A percentile compares a stretch with the other conserved stretches of the same genome.
Evolutionary conservation across 2,113 vertebrate genomes (phyloP).

Genomic region (Pseudorhombus dupliciocellatus): DNA sequence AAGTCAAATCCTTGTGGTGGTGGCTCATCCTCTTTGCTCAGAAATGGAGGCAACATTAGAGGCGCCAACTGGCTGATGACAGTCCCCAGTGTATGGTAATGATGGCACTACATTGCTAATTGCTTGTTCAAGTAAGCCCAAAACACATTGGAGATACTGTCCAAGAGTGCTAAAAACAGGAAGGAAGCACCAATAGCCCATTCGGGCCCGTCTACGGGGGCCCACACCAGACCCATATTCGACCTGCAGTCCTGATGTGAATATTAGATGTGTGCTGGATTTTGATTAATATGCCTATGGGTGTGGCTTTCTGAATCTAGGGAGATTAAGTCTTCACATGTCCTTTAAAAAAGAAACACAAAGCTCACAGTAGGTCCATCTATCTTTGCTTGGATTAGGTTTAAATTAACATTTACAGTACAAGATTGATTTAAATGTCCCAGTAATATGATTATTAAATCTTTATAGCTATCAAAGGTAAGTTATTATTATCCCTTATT

Average conservation of each 20-base stretch:
- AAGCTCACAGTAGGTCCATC: not conserved
- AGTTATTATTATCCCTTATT: no score
- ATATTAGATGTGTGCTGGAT: constrained; percentile 4
- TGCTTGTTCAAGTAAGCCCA: constrained; percentile 67
- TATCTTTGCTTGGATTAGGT: not conserved
- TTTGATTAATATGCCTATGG: not conserved
- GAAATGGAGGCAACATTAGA: constrained; percentile 60
- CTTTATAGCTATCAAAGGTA: no score
- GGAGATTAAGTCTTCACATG: not conserved
- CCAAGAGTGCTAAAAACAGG: constrained; percentile 55
- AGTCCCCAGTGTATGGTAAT: constrained; percentile 64
- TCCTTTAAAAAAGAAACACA: not conserved
- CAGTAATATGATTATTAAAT: not conserved
- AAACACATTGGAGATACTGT: constrained; percentile 60
- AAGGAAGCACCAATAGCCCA: constrained; percentile 44
- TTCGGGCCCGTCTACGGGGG: constrained; percentile 23
- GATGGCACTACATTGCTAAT: constrained; percentile 69
- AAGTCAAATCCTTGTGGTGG: constrained; percentile 51
- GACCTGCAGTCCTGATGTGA: constrained; percentile 34
- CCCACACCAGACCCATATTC: constrained; percentile 16
- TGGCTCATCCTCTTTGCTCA: constrained; percentile 51
- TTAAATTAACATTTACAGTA: no score
- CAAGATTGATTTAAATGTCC: not conserved
- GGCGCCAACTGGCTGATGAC: constrained; percentile 59
- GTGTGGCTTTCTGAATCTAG: not conserved